Conservation (phyloP, 2,113 vertebrate genomes). For the Phalacrocorax carbo region DNA sequence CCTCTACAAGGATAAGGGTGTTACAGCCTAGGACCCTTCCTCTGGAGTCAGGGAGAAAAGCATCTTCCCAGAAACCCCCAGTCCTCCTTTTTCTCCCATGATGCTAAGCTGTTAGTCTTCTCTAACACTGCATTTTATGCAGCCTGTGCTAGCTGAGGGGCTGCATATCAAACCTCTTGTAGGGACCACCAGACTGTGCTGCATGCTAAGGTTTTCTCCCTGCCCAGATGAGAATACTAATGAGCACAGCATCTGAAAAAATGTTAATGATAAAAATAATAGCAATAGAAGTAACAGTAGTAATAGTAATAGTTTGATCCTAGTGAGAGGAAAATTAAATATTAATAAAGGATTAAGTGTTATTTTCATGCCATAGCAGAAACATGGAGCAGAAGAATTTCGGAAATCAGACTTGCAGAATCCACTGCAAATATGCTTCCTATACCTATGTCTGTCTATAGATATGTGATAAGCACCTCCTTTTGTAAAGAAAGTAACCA, state of each 20-base stretch:
- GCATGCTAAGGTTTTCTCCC: background rate
- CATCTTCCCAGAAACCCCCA: fast-evolving
- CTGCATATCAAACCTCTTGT: background rate
- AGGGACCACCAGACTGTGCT: background rate
- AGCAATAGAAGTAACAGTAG: background rate
- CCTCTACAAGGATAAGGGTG: fast-evolving
- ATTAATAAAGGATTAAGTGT: background rate
- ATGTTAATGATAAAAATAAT: background rate
- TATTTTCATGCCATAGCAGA: background rate
- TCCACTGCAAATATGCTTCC: background rate
- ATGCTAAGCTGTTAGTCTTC: background rate
- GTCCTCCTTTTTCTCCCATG: background rate
- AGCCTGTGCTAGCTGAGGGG: background rate
- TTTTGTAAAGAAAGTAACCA: background rate
- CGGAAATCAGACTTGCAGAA: no score
- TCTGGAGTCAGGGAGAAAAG: background rate
- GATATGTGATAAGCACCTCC: background rate
- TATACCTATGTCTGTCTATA: background rate
- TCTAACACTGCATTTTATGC: background rate
- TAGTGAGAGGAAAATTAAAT: background rate
- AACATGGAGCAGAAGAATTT: background rate
- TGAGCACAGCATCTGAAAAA: background rate
- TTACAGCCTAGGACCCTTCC: background rate
- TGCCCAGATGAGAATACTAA: background rate
- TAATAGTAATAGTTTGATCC: background rate